Conservation (phyloP, 2,888 invertebrate genomes). For the Mythimna ferrago region DNA sequence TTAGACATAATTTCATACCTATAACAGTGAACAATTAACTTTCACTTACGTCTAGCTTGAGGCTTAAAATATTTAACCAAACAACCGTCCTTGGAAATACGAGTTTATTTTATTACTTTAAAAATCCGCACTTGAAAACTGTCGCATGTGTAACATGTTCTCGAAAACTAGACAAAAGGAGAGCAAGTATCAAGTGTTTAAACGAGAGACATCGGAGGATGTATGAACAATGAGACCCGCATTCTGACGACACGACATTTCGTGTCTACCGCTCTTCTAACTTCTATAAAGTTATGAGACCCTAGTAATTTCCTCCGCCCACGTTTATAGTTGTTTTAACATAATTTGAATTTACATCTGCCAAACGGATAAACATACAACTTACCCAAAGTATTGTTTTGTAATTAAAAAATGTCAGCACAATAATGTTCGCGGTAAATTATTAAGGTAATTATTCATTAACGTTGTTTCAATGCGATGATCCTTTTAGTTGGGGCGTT, state of each 20-base stretch:
- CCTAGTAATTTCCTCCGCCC: slow-evolving; percentile 49
- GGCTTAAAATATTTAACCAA: not conserved
- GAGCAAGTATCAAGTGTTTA: slow-evolving; percentile 69
- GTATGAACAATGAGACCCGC: slow-evolving; percentile 76
- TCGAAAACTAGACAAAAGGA: slow-evolving; percentile 58
- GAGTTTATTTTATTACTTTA: slow-evolving; percentile 2
- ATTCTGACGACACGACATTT: slow-evolving; percentile 69
- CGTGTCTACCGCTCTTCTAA: slow-evolving; percentile 58
- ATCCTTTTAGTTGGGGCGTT: slow-evolving; percentile 10
- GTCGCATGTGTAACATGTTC: slow-evolving; percentile 34
- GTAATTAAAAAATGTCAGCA: slow-evolving; percentile 32
- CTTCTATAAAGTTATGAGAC: slow-evolving; percentile 54
- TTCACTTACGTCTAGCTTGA: not conserved
- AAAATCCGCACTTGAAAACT: slow-evolving; percentile 42
- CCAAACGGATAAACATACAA: slow-evolving; percentile 31
- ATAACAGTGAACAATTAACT: not conserved
- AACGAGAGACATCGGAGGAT: slow-evolving; percentile 69
- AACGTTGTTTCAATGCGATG: slow-evolving; percentile 13
- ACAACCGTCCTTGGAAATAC: slow-evolving; percentile 1
- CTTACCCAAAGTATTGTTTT: slow-evolving; percentile 17
- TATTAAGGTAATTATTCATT: slow-evolving; percentile 17
- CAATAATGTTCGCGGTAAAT: slow-evolving; percentile 15
- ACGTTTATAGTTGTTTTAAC: slow-evolving; percentile 36
- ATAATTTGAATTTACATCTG: slow-evolving; percentile 40
- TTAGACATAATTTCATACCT: not conserved